phyloP scores from a whole-genome alignment of 2,113 vertebrate genomes.

The Tupaia chinensis region DNA sequence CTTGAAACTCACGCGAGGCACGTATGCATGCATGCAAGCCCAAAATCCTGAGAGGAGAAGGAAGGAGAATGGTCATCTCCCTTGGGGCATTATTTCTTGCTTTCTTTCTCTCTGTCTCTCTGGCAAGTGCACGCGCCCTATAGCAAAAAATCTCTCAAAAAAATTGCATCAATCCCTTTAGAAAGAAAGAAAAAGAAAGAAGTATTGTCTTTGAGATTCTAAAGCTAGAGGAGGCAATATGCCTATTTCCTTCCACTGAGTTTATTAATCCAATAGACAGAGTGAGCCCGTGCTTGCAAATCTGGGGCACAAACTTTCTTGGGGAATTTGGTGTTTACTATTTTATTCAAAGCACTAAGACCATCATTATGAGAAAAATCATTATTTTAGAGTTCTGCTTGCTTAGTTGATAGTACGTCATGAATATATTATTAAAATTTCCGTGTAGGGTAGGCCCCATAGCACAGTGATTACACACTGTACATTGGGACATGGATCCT shows the following conservation, averaged over 20 bases:
- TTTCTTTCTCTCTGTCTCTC: no score
- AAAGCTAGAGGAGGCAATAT: background rate
- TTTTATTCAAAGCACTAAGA: conserved; percentile 14
- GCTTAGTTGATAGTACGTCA: background rate
- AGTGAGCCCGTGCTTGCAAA: background rate
- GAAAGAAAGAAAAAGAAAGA: background rate
- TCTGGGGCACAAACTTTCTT: background rate
- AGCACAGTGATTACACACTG: background rate
- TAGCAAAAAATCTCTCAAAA: no score
- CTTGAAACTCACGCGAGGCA: no score
- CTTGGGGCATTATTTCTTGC: no score
- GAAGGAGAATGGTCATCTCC: no score
- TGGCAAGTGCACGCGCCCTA: no score
- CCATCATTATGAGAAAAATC: background rate
- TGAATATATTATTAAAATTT: conserved; percentile 44
- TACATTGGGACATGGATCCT: background rate
- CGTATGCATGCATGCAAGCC: no score
- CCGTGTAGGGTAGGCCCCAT: background rate
- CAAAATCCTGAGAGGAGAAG: no score
- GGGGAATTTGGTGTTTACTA: conserved; percentile 44
- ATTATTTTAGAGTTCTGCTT: background rate
- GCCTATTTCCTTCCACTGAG: background rate
- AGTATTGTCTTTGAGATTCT: background rate
- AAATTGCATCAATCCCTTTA: no score
- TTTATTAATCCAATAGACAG: background rate